Percentiles rank a stretch among this genome's conserved stretches.
Conservation (phyloP, 2,797 vertebrate genomes). For the Bovichtus diacanthus region DNA sequence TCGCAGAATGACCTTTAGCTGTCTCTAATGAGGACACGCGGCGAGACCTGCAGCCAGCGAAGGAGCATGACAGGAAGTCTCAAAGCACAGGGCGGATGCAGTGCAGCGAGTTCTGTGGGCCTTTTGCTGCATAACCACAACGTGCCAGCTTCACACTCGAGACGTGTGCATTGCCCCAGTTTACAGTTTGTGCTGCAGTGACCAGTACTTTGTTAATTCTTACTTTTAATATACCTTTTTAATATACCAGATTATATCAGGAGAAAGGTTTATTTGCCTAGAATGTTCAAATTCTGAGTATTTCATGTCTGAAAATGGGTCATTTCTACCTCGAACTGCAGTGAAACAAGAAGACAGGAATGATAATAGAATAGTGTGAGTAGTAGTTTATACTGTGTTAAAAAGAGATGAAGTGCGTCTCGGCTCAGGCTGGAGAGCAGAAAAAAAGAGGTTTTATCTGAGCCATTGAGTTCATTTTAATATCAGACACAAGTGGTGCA, state of each 20-base stretch:
- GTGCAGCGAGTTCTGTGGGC: constrained; percentile 6
- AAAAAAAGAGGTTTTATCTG: constrained; percentile 36
- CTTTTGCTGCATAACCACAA: constrained; percentile 52
- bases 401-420: constrained; percentile 38
- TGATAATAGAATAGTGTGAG: constrained; percentile 10
- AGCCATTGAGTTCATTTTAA: constrained; percentile 20
- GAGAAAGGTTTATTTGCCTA: not conserved
- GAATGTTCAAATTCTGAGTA: not conserved
- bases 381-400: too few species aligned
- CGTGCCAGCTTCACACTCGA: constrained; percentile 40
- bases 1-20: constrained; percentile 47
- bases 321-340: constrained; percentile 11
- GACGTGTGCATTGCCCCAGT: constrained; percentile 53
- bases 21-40: constrained; percentile 60
- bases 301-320: constrained; percentile 22
- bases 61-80: constrained; percentile 49
- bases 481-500: not conserved
- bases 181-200: constrained; percentile 46
- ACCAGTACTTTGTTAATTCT: not conserved
- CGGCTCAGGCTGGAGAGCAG: constrained; percentile 15
- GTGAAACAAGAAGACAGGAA: not conserved
- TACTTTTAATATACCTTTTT: not conserved
- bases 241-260: too few species aligned
- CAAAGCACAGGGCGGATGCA: constrained; percentile 41
- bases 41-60: constrained; percentile 35